Base-by-base conservation (phyloP, 2,113 vertebrate genomes). In the Picathartes gymnocephalus region DNA sequence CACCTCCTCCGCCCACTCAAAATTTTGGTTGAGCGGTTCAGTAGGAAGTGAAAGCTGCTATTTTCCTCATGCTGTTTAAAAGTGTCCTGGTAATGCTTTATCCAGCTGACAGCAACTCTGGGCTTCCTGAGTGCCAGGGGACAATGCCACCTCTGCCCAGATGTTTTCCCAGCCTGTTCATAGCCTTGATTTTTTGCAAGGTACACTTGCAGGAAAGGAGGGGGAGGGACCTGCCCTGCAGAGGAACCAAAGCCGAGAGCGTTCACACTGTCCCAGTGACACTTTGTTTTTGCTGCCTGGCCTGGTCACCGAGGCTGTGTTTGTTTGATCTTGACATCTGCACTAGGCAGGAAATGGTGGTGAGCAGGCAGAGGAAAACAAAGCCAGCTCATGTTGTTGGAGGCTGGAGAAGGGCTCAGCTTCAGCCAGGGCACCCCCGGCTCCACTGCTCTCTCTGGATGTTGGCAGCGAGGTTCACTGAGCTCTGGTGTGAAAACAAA, bases 311-410 rank as follows among this genome's bases (percentile, higher is more conserved):
- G 6, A 40, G 86, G 89, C 95, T 81, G 66, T 84, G 70, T 92
- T 66, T 91, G 88, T 97, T 97, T 96, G 97, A 95, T 97, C 94
- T 95, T 96, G 96, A 96, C 97, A 93, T 95, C 81, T 97, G 97
- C 94, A 81, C 97, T 74, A 86, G 39, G 42, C 96, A 96, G 97
- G 97, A 98, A 97, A 86, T 9, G 4, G 80, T 15, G 17, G 40
- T 54, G 79, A 93, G 51, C 85, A 13, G 40, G 88, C 91, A 80
- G 95, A 82, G 92, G 79, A 78, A 92, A 96, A 96, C 92, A 96
- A 73, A 91, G 45, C 24, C 4, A 51, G 88, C 62, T 62, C 15
- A 1, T 73, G 57, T 79, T 85, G 94, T 68, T 71, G 78, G 81
- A 86, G 88, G 73, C 54, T 85, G 42, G 25, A 23, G 82, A 48